Evolutionary conservation across 2,797 vertebrate genomes (phyloP).

Genomic region (Cossypha heuglini): DNA sequence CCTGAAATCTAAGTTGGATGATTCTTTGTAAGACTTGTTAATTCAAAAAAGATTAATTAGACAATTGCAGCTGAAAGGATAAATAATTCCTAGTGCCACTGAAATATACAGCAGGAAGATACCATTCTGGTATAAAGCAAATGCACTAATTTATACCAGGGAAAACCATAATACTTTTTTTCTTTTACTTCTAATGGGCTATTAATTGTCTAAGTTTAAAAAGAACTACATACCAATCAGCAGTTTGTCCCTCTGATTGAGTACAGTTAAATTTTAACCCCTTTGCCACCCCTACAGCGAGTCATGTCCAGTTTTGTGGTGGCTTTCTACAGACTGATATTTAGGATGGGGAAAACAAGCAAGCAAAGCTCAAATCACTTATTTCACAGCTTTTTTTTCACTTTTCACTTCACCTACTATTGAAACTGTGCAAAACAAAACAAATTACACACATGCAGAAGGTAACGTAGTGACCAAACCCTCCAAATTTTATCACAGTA

Average conservation of each 20-base stretch:
- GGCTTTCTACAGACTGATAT: background rate
- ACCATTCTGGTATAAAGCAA: background rate
- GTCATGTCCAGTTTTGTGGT: background rate
- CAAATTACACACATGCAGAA: background rate
- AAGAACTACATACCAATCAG: background rate
- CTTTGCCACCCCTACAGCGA: background rate
- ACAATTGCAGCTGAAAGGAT: background rate
- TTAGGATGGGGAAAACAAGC: background rate
- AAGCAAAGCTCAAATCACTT: background rate
- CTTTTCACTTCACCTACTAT: background rate
- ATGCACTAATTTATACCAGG: background rate
- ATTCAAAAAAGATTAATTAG: background rate
- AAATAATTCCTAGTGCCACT: background rate
- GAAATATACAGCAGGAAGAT: background rate
- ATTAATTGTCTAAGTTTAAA: background rate
- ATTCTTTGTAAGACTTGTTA: background rate
- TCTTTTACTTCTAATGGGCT: background rate
- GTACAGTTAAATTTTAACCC: background rate
- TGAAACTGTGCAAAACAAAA: background rate
- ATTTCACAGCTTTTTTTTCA: background rate
- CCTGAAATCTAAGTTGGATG: background rate
- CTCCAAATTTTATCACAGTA: background rate
- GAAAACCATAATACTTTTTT: background rate
- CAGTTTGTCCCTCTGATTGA: background rate
- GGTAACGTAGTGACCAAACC: background rate